Base-by-base conservation (phyloP, 2,113 vertebrate genomes). In the Antechinus flavipes region DNA sequence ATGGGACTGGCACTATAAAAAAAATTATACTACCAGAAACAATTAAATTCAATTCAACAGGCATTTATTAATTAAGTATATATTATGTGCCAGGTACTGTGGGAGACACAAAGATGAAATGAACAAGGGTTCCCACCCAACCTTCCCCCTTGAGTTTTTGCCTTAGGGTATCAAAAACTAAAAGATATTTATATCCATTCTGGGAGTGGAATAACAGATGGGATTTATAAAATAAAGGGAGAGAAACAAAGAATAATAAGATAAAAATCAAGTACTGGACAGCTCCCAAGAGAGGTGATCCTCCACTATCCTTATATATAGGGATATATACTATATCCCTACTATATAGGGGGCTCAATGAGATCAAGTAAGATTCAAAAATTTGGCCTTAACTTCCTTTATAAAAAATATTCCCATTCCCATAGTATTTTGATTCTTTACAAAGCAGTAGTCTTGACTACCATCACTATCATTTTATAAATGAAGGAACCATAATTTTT, bases 201-300 rank as follows among this genome's bases (percentile, higher is more conserved):
- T 93, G 47, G 56, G 19, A 58, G 92, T 89, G 95, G 96, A 94
- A 95, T 90, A 30, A 61, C 10, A 61, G 27, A 68, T 54, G 94
- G 49, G 46, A 90, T 54, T 91, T 6, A 26, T 91, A 94, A 95
- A 35, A 92, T 89, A 95, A 95, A 93, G 61, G 26, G 61, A 93
- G 53, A 47, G 53, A 91, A 61, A 61, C 30, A 61, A 12, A 30
- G 56, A 10, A 61, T 61, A 61, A 61, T 61, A 30, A 54, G 26
- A 91, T 92, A 92, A 76, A 94, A 94, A 61, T 0, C 35, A 68
- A 95, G 61, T 42, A 52, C 35, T 84, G 24, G 27, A 1, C n/a
- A 35, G 14, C 14, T 95, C 76, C 35, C 2, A 10, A 68, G 52
- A 68, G 54, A 16, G 9, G 52, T 27, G 27, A 0, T 89, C 54